Evolutionary conservation across 1,140 invertebrate species (phyloP).

Genomic region (Chymomyza costata): DNA sequence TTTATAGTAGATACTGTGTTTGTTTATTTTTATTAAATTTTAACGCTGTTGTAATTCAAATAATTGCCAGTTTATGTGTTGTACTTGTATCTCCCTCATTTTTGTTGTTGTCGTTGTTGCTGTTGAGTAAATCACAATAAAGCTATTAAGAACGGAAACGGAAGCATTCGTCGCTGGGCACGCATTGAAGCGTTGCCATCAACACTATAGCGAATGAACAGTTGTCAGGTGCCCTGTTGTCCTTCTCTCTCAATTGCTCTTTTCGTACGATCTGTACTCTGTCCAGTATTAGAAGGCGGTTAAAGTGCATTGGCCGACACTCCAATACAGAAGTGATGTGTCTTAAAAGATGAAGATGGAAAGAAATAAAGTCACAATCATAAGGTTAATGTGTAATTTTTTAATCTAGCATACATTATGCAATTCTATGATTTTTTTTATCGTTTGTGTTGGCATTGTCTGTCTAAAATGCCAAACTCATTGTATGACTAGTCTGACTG

Average conservation of each 20-base stretch:
- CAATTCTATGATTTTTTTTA: conserved; percentile 63
- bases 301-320: conserved; percentile 24
- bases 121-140: conserved; percentile 72
- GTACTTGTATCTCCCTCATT: conserved; percentile 14
- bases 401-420: conserved; percentile 68
- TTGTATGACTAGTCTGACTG: conserved; percentile 60
- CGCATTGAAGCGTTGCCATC: conserved; percentile 67
- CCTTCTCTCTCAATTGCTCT: conserved; percentile 8
- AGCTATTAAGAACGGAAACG: conserved; percentile 74
- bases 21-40: conserved; percentile 56
- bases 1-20: conserved; percentile 44
- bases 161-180: conserved; percentile 71
- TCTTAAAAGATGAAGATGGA: too few species aligned
- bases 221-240: conserved; percentile 32
- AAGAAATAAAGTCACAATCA: conserved; percentile 4
- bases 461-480: conserved; percentile 39
- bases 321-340: too few species aligned
- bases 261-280: conserved; percentile 5
- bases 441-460: not conserved
- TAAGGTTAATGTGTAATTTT: conserved; percentile 62
- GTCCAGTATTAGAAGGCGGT: too few species aligned
- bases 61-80: conserved; percentile 47
- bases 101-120: conserved; percentile 29
- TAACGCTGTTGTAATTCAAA: conserved; percentile 67
- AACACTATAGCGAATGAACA: conserved; percentile 19